Conservation (phyloP, 2,113 vertebrate genomes). For the Lepidothrix coronata region DNA sequence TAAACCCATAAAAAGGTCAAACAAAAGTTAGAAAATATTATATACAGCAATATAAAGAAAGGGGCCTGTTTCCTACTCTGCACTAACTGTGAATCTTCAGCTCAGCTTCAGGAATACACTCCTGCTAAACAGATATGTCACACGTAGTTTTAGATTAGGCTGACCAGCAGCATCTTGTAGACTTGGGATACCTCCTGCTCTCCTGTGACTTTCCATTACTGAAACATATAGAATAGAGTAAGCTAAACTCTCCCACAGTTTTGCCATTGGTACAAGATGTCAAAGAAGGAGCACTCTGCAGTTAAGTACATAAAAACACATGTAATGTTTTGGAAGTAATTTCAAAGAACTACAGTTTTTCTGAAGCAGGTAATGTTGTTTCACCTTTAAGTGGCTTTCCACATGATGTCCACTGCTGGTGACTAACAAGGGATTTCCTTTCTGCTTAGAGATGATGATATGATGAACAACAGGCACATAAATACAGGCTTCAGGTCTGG, state of each 20-base stretch:
- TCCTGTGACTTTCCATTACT: neutral
- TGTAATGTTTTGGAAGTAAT: neutral
- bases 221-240: neutral
- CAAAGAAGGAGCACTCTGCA: neutral
- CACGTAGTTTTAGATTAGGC: neutral
- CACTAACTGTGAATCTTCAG: neutral
- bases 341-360: neutral
- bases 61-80: neutral
- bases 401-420: neutral
- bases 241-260: neutral
- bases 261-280: neutral
- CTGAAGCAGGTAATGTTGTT: neutral
- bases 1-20: neutral
- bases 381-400: neutral
- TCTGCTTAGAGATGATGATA: neutral
- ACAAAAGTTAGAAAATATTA: neutral
- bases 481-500: neutral
- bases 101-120: neutral
- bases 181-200: neutral
- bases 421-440: constrained; percentile 13
- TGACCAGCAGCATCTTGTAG: neutral
- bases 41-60: neutral
- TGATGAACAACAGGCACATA: neutral
- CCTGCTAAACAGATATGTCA: neutral
- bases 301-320: neutral